A percentile compares a stretch with the other conserved stretches of the same genome.
phyloP scores from a whole-genome alignment of 1,140 invertebrate genomes.

The Chlorops oryzae region DNA sequence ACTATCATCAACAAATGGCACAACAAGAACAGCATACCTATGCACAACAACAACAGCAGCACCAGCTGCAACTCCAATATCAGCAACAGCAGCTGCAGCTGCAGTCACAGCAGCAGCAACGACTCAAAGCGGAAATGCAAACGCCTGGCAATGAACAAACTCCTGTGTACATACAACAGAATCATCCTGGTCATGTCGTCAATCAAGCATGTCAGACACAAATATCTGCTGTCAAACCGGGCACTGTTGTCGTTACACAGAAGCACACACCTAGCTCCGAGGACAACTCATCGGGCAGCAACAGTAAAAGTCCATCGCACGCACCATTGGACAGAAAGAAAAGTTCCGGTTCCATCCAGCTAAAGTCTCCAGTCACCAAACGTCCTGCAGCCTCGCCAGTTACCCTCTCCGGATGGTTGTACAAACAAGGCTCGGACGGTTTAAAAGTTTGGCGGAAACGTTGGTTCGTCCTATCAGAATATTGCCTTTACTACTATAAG shows the following conservation, averaged over 20 bases:
- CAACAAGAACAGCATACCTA: slow-evolving; percentile 25
- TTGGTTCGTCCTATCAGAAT: slow-evolving; percentile 92
- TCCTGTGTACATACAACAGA: slow-evolving; percentile 46
- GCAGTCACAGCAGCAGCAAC: slow-evolving; percentile 39
- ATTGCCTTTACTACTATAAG: slow-evolving; percentile 93
- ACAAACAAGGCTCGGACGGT: slow-evolving; percentile 86
- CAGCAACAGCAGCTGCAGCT: slow-evolving; percentile 26
- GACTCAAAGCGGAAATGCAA: slow-evolving; percentile 31
- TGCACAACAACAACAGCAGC: slow-evolving; percentile 37
- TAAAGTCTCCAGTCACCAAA: slow-evolving; percentile 71
- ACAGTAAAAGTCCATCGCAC: slow-evolving; percentile 47
- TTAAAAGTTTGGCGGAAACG: slow-evolving; percentile 91
- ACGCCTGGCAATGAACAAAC: slow-evolving; percentile 40
- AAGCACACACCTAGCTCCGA: slow-evolving; percentile 42
- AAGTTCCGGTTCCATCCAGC: slow-evolving; percentile 55
- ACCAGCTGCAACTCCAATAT: slow-evolving; percentile 32
- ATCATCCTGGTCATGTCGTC: slow-evolving; percentile 45
- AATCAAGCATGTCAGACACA: slow-evolving; percentile 47
- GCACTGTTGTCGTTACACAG: slow-evolving; percentile 7
- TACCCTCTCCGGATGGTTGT: slow-evolving; percentile 79
- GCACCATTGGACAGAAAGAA: slow-evolving; percentile 58
- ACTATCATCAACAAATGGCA: slow-evolving; percentile 11
- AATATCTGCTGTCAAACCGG: slow-evolving; percentile 32
- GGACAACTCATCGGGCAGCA: slow-evolving; percentile 32
- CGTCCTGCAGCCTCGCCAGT: slow-evolving; percentile 72